Evolutionary conservation across 1,140 invertebrate species (phyloP).

Genomic region (Andrena cerasifolii): DNA sequence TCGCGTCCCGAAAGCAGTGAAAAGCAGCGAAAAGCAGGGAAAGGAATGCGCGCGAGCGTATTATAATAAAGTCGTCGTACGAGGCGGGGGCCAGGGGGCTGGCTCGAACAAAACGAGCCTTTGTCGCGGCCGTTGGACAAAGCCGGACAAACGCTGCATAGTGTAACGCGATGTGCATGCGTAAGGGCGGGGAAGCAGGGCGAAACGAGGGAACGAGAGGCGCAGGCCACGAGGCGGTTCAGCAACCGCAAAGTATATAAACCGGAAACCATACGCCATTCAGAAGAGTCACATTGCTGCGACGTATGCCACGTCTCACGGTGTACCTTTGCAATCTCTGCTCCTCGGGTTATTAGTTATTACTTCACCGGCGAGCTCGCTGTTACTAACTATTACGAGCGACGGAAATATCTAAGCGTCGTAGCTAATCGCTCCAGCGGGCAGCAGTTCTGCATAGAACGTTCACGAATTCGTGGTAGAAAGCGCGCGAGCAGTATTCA

Average conservation of each 20-base stretch:
- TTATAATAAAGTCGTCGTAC: conserved; percentile 62
- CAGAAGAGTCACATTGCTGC: conserved; percentile 53
- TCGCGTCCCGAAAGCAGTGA: conserved; percentile 45
- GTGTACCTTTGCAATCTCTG: conserved; percentile 21
- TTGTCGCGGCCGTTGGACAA: conserved; percentile 74
- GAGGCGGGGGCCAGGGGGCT: conserved; percentile 1
- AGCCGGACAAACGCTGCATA: conserved; percentile 64
- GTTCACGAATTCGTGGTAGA: too few species aligned
- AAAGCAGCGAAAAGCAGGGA: conserved; percentile 35
- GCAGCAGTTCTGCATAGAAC: too few species aligned
- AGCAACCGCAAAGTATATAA: conserved; percentile 75
- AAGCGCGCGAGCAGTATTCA: too few species aligned
- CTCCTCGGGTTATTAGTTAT: conserved; percentile 1
- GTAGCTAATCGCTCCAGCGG: too few species aligned
- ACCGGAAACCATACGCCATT: conserved; percentile 73
- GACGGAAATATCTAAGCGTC: too few species aligned
- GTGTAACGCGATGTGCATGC: conserved; percentile 38
- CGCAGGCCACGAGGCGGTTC: conserved; percentile 57
- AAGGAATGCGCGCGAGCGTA: conserved; percentile 34
- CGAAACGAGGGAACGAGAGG: conserved; percentile 26
- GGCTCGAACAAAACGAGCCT: conserved; percentile 76
- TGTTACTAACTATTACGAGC: too few species aligned
- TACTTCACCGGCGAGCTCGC: conserved; percentile 19
- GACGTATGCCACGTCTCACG: conserved; percentile 39
- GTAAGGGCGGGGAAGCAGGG: background rate